phyloP scores from a whole-genome alignment of 2,888 invertebrate species.

The Cosmia trapezina region DNA sequence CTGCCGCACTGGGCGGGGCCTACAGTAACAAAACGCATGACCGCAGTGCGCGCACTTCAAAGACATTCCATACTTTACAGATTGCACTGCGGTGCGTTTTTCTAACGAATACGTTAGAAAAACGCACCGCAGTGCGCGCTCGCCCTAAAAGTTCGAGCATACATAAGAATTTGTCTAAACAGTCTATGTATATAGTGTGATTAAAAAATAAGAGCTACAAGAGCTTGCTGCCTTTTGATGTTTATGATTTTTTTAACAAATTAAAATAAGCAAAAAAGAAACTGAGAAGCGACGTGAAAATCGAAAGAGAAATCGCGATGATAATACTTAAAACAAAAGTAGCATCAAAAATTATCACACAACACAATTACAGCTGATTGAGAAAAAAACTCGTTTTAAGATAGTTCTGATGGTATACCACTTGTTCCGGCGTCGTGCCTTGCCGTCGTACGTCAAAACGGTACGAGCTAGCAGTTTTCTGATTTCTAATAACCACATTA shows the following conservation, averaged over 20 bases:
- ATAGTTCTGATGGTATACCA: conserved; percentile 66
- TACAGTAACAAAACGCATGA: no score
- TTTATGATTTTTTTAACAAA: conserved; percentile 11
- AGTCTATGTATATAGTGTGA: background rate
- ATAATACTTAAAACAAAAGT: conserved; percentile 25
- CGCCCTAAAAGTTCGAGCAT: no score
- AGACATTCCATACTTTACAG: no score
- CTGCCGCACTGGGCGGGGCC: no score
- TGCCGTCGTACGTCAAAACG: conserved; percentile 69
- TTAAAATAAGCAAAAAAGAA: conserved; percentile 29
- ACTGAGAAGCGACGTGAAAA: conserved; percentile 48
- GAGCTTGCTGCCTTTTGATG: background rate
- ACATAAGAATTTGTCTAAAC: background rate
- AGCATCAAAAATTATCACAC: conserved; percentile 61
- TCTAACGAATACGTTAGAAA: no score
- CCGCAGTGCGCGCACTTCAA: no score
- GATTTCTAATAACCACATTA: conserved; percentile 87
- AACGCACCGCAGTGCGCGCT: no score
- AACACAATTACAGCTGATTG: conserved; percentile 62
- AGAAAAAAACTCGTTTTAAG: conserved; percentile 60
- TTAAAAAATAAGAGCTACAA: conserved; percentile 1
- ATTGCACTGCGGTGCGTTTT: no score
- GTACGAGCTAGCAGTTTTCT: conserved; percentile 75
- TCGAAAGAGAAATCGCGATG: conserved; percentile 57
- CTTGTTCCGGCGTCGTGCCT: conserved; percentile 68